phyloP scores from a whole-genome alignment of 2,888 invertebrate species.

The Pediacus dermestoides region DNA sequence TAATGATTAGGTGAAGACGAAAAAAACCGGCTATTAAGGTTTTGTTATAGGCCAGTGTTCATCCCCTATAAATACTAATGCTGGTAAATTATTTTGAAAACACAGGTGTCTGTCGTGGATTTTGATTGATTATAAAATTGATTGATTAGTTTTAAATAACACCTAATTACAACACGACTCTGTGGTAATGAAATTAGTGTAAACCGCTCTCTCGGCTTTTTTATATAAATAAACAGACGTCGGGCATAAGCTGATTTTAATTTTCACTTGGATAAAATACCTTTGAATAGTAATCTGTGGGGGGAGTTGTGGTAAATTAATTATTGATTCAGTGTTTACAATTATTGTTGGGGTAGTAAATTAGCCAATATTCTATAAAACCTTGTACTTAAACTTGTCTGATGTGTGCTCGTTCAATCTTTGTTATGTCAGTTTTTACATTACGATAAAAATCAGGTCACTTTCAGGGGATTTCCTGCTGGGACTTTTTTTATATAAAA shows the following conservation, averaged over 20 bases:
- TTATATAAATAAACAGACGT: no score
- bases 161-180: constrained; percentile 29
- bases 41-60: constrained; percentile 21
- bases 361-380: no score
- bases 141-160: constrained; percentile 38
- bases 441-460: constrained; percentile 33
- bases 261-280: no score
- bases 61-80: constrained; percentile 22
- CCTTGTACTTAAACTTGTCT: no score
- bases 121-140: constrained; percentile 38
- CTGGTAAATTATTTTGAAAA: constrained; percentile 20
- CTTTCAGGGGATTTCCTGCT: constrained; percentile 34
- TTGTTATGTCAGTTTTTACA: background rate
- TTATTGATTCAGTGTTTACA: no score
- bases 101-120: constrained; percentile 30
- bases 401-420: no score
- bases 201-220: no score
- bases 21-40: constrained; percentile 35
- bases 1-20: constrained; percentile 36
- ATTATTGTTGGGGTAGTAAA: no score
- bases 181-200: constrained; percentile 34
- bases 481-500: constrained; percentile 27
- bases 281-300: no score
- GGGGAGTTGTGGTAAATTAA: no score
- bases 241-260: no score